Evolutionary conservation across 2,888 invertebrate genomes (phyloP).

Genomic region (Teleogryllus oceanicus): DNA sequence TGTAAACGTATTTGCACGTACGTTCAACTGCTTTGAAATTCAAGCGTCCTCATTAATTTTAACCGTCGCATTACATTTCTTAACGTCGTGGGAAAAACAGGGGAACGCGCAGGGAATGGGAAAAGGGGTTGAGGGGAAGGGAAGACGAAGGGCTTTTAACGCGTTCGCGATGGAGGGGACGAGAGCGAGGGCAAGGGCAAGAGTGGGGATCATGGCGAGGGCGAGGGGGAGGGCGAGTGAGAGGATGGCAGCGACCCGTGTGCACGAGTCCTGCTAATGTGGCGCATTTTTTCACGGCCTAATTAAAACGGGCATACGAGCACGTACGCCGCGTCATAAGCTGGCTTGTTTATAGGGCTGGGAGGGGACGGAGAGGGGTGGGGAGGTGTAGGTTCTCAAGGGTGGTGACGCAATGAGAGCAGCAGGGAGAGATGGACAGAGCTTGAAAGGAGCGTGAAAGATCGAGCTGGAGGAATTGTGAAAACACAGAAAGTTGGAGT

Average conservation of each 20-base stretch:
- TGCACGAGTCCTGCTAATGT: background rate
- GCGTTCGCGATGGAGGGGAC: background rate
- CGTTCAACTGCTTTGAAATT: conserved; percentile 6
- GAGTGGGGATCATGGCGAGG: background rate
- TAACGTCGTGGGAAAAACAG: background rate
- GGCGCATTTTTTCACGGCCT: background rate
- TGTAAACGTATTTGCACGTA: conserved; percentile 9
- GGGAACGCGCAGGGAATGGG: background rate
- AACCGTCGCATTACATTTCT: conserved; percentile 18
- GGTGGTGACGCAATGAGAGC: background rate
- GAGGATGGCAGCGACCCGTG: background rate
- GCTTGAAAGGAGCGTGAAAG: background rate
- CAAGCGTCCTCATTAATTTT: conserved; percentile 1
- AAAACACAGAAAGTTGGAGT: too few species aligned
- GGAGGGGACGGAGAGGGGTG: background rate
- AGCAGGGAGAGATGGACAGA: too few species aligned
- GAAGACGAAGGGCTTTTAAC: background rate
- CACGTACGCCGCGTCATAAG: background rate
- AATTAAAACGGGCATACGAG: background rate
- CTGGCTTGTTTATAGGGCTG: background rate
- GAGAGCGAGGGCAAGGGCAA: background rate
- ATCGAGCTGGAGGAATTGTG: background rate
- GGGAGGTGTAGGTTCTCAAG: background rate
- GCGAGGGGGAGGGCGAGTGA: background rate
- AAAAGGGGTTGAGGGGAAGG: background rate